A percentile compares a stretch with the other conserved stretches of the same genome.
These are phyloP conservation scores for Apamea sordens DNA, from an alignment of 2,888 invertebrate genomes.

Conservation along the genomic window DNA sequence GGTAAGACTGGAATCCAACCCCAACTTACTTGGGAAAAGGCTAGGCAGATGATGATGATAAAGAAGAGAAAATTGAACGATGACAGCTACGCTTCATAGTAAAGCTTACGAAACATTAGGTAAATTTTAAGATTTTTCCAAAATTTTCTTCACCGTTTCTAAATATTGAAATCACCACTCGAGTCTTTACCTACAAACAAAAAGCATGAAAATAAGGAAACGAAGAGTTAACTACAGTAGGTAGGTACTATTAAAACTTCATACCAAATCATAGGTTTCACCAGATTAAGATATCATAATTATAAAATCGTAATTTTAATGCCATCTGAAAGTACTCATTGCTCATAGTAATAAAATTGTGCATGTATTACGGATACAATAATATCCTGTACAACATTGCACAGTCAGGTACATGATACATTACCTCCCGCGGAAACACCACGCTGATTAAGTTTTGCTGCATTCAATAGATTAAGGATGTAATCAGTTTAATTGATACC, in stretches of 20 bases:
- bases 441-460: conserved; percentile 20
- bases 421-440: conserved; percentile 41
- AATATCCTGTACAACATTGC: conserved; percentile 27
- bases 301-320: conserved; percentile 4
- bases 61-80: background rate
- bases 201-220: background rate
- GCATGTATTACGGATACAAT: conserved; percentile 15
- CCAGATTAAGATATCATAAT: conserved; percentile 1
- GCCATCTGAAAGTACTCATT: conserved; percentile 8
- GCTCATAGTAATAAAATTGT: background rate
- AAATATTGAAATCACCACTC: background rate
- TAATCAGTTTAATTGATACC: conserved; percentile 34
- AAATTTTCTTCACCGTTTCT: background rate
- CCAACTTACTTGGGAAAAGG: too few species aligned
- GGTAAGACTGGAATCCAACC: too few species aligned
- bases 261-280: conserved; percentile 21
- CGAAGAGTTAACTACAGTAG: background rate
- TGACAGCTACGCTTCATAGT: background rate
- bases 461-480: conserved; percentile 46
- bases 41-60: too few species aligned
- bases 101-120: too few species aligned
- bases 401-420: conserved; percentile 29
- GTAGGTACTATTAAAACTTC: background rate
- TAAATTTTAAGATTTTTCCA: background rate
- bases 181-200: background rate